phyloP scores from a whole-genome alignment of 2,113 vertebrate genomes.

The Recurvirostra avosetta region DNA sequence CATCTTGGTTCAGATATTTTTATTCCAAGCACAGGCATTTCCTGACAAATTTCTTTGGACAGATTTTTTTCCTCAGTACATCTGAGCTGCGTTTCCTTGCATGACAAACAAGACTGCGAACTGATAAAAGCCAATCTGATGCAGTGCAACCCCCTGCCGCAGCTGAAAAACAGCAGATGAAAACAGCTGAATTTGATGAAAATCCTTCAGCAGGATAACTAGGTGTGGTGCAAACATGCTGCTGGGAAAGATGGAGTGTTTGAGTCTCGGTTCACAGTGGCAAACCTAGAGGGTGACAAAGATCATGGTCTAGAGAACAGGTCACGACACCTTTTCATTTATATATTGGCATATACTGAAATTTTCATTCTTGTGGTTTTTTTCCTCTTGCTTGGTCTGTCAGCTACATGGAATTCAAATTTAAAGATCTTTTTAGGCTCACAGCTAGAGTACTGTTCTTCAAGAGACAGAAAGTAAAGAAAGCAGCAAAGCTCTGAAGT shows the following conservation, averaged over 20 bases:
- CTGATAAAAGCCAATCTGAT: background rate
- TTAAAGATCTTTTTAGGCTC: background rate
- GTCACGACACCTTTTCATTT: background rate
- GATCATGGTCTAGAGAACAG: background rate
- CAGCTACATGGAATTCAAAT: slow-evolving; percentile 12
- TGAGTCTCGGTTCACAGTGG: background rate
- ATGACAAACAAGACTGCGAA: background rate
- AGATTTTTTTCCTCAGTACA: background rate
- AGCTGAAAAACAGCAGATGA: slow-evolving; percentile 17
- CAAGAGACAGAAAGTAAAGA: background rate
- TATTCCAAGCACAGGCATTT: background rate
- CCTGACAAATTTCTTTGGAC: background rate
- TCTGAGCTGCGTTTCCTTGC: background rate
- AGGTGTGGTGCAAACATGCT: background rate
- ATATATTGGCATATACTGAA: background rate
- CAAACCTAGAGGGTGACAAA: background rate
- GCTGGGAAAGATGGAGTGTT: background rate
- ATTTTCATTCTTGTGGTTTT: background rate
- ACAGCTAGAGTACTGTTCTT: background rate
- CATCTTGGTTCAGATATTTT: background rate
- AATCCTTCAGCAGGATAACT: background rate
- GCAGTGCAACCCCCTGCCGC: background rate
- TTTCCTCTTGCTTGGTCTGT: background rate
- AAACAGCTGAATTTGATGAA: slow-evolving; percentile 6
- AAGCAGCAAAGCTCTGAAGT: background rate